Evolutionary conservation across 2,797 vertebrate genomes (phyloP).

Genomic region (Sparidentex hasta): DNA sequence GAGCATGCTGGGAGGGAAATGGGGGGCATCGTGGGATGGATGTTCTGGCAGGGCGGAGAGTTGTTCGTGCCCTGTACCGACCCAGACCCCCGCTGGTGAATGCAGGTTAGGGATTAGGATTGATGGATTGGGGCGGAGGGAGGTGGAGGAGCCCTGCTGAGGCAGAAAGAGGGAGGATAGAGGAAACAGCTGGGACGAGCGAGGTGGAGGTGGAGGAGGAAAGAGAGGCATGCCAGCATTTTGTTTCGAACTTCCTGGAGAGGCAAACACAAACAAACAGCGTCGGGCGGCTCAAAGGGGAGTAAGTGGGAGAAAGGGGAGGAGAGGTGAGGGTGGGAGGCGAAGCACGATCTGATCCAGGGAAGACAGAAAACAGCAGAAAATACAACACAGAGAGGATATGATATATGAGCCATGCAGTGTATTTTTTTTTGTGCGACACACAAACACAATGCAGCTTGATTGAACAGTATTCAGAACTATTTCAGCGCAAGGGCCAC

Average conservation of each 20-base stretch:
- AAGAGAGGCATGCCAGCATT: conserved; percentile 70
- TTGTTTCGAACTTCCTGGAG: conserved; percentile 78
- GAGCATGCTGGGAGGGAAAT: conserved; percentile 77
- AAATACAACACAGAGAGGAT: background rate
- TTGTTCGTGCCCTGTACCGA: conserved; percentile 55
- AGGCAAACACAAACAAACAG: conserved; percentile 80
- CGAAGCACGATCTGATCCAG: conserved; percentile 4
- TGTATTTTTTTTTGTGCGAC: background rate
- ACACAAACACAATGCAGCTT: background rate
- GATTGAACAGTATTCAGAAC: background rate
- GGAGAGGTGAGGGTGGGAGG: conserved; percentile 25
- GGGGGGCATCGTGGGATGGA: conserved; percentile 76
- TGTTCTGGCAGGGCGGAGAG: conserved; percentile 73
- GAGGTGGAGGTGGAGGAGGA: conserved; percentile 64
- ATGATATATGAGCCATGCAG: background rate
- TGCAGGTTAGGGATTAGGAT: conserved; percentile 68
- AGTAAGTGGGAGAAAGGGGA: conserved; percentile 28
- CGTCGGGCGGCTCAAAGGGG: conserved; percentile 50
- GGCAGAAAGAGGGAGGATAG: conserved; percentile 68
- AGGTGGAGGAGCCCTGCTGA: conserved; percentile 64
- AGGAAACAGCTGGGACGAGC: conserved; percentile 80
- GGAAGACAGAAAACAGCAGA: background rate
- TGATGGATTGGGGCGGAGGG: conserved; percentile 70
- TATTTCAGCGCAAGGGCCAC: background rate
- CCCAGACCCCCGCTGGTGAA: conserved; percentile 67